Evolutionary conservation across 2,888 invertebrate genomes (phyloP), one percentile per base, ranked within the genome.

Genomic region (Ecliptopera silaceata): DNA sequence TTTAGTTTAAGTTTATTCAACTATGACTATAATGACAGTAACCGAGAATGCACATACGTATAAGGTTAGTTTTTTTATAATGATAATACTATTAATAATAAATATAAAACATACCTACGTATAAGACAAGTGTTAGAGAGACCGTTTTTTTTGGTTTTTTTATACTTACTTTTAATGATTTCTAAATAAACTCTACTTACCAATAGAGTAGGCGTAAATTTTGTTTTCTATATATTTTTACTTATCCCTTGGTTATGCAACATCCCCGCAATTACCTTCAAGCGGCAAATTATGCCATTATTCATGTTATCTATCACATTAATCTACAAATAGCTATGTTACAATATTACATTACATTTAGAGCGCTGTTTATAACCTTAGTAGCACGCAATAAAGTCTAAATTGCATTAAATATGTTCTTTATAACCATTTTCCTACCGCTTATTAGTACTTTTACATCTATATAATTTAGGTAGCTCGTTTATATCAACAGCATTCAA

Each of bases 401-500:
- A 48, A 48, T 52, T 48, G 31, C 52, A 44, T 18, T 39, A 39
- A 12, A 45, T 13, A 31, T 6, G 45, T 49, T 49, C 4, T 3
- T 15, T 29, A 12, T 42, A 43, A 43, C 36, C 22, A 39, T 49
- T 29, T 13, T 13, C 22, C 13, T 41, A 46, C 13, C 29, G 32
- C 20, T 13, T 52, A 47, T 41, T 53, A 51, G 26, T 41, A 42
- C 39, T 3, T 36, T 36, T 34, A 54, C 18, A 32, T 22, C 11
- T 46, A 22, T 41, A 48, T 61, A 59, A 50, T 50, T 52, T 56
- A 53, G n/a, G 29, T 39, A n/a, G 15, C 45, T 46, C 36, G 64
- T 47, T 63, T 69, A 68, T 68, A 64, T 69, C 66, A 66, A 64
- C 65, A 63, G 61, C 64, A 50, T 63, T 72, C 72, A 70, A 74